Evolutionary conservation across 2,888 invertebrate species (phyloP), one percentile per base, ranked within the genome.

Genomic region (Blomia tropicalis): DNA sequence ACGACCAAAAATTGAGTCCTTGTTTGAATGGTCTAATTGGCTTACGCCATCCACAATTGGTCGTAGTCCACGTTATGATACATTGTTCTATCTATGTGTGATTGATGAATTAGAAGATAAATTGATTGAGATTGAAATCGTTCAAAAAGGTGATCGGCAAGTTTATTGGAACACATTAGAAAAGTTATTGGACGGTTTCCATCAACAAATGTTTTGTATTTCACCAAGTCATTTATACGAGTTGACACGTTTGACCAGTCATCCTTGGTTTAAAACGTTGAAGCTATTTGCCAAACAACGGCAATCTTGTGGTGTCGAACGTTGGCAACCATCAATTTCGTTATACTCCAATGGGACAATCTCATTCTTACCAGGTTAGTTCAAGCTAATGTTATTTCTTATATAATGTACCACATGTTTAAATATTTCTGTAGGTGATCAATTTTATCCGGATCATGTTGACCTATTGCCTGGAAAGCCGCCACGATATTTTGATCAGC

Each of bases 11-110:
- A 36, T 36, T 36, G 36, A 36, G 36, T 36, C 7, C 17, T 25
- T 59, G n/a, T 44, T 30, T 5, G 60, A 59, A 22, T 59, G 60
- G 60, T 59, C 47, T 47, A 59, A 59, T 32, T 59, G 60, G 60
- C n/a, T 59, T 22, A 59, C 60, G 23, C 60, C 60, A 7, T 23
- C 60, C n/a, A 56, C 44, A 2, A 47, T 59, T 29, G 60, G 60
- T n/a, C 44, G 47, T 14, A 56, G 19, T 54, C 60, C 60, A n/a
- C 41, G 60, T 22, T 59, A 7, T 19, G 60, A 59, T 44, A 59
- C 60, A 22, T 11, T 59, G 1, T 59, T 22, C 25, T 59, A 59
- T 23, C n/a, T 59, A 7, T 23, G 17, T 25, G 22, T 47, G 2
- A 7, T 44, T 2, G 2, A 2, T 4, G 2, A 7, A 17, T 36